Evolutionary conservation across 2,888 invertebrate genomes (phyloP).

Genomic region (Tinea trinotella): DNA sequence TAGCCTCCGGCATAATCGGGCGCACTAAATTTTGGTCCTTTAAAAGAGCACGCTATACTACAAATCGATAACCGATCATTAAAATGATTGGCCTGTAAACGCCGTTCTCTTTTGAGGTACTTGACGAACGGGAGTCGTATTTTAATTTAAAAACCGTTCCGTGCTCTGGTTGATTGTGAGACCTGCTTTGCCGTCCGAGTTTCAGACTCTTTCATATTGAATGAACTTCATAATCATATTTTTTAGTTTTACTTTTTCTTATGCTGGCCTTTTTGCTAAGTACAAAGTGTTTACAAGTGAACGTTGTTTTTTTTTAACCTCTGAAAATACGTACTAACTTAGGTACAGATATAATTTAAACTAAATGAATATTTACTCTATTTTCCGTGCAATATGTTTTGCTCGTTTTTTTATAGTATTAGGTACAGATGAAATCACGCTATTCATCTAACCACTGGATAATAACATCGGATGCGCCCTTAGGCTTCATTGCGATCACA

Average conservation of each 20-base stretch:
- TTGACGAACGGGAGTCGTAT: constrained; percentile 62
- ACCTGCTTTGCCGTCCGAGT: background rate
- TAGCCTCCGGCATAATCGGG: constrained; percentile 53
- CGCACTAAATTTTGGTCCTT: constrained; percentile 62
- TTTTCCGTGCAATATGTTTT: too few relatives aligned
- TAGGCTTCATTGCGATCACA: constrained; percentile 30
- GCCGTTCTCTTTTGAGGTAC: constrained; percentile 48
- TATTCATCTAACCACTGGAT: background rate
- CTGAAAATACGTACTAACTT: too few relatives aligned
- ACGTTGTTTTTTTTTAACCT: too few relatives aligned
- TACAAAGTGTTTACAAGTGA: too few relatives aligned
- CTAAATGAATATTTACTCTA: too few relatives aligned
- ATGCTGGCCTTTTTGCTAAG: background rate
- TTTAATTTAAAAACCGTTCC: constrained; percentile 35
- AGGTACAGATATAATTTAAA: too few relatives aligned
- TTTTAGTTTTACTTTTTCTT: background rate
- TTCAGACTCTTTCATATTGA: constrained; percentile 4
- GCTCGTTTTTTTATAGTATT: background rate
- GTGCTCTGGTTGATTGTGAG: constrained; percentile 4
- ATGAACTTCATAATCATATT: background rate
- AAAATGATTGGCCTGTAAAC: constrained; percentile 67
- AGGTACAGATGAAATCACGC: background rate
- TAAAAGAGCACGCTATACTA: constrained; percentile 58
- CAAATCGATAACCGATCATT: constrained; percentile 70
- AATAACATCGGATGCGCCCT: constrained; percentile 25